Percentiles rank a stretch among this genome's conserved stretches.
Evolutionary conservation across 1,140 invertebrate genomes (phyloP).

Genomic region (Sesamia nonagrioides): DNA sequence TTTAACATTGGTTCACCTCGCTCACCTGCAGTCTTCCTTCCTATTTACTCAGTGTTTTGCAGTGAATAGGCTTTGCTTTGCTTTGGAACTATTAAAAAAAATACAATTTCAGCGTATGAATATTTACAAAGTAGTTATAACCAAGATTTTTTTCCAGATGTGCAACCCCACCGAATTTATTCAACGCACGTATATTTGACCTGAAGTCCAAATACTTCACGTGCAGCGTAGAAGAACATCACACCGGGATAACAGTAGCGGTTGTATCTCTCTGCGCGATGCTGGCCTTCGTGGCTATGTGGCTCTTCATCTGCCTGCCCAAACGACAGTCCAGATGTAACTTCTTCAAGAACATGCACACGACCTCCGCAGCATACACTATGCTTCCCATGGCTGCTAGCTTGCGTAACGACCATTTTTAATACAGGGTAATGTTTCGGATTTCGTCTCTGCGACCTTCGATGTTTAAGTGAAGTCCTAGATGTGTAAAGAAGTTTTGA

Average conservation of each 20-base stretch:
- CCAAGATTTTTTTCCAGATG: constrained; percentile 71
- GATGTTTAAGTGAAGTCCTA: not conserved
- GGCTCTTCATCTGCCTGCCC: constrained; percentile 71
- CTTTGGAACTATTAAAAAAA: too few species aligned
- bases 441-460: too few species aligned
- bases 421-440: not conserved
- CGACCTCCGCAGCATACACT: constrained; percentile 63
- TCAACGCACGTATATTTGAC: constrained; percentile 75
- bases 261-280: constrained; percentile 65
- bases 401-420: not conserved
- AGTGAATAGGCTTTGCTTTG: too few species aligned
- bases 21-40: too few species aligned
- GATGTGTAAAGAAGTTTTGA: not conserved
- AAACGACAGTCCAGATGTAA: constrained; percentile 59
- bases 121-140: not conserved
- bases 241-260: constrained; percentile 61
- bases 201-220: constrained; percentile 70
- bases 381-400: constrained; percentile 62
- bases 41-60: too few species aligned
- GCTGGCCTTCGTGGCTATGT: constrained; percentile 64
- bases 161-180: constrained; percentile 65
- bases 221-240: constrained; percentile 51
- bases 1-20: too few species aligned
- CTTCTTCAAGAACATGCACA: constrained; percentile 56
- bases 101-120: too few species aligned